These are phyloP conservation scores for Anadara kagoshimensis DNA, from an alignment of 1,140 invertebrate species.

Conservation along the genomic window DNA sequence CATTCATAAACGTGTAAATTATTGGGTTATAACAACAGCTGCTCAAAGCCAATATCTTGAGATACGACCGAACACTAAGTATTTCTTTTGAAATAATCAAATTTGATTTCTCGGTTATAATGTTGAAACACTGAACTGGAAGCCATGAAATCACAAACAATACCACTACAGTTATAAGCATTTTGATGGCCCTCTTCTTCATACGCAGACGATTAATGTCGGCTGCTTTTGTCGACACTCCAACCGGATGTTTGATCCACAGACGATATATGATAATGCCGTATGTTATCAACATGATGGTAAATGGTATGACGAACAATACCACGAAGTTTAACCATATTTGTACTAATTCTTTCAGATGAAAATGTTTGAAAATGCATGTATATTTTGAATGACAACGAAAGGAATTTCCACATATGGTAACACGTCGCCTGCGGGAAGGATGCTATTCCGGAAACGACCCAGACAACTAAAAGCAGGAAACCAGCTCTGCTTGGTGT, in stretches of 20 bases:
- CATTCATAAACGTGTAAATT: slow-evolving; percentile 90
- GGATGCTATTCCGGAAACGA: slow-evolving; percentile 83
- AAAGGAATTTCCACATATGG: slow-evolving; percentile 18
- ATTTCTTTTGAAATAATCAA: slow-evolving; percentile 28
- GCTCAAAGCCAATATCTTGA: slow-evolving; percentile 77
- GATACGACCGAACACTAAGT: slow-evolving; percentile 23
- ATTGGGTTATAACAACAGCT: slow-evolving; percentile 91
- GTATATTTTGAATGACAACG: slow-evolving; percentile 11
- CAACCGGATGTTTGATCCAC: slow-evolving; percentile 46
- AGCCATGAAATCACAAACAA: slow-evolving; percentile 60
- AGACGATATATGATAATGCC: slow-evolving; percentile 51
- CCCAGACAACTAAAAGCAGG: slow-evolving; percentile 91
- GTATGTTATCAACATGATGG: slow-evolving; percentile 51
- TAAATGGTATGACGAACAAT: slow-evolving; percentile 43
- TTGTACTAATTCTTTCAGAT: slow-evolving; percentile 35
- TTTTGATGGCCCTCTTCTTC: slow-evolving; percentile 61
- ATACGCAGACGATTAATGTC: slow-evolving; percentile 40
- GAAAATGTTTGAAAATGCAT: slow-evolving; percentile 31
- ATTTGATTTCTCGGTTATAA: slow-evolving; percentile 35
- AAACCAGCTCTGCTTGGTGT: slow-evolving; percentile 81
- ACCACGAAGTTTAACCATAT: slow-evolving; percentile 50
- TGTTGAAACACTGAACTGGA: slow-evolving; percentile 53
- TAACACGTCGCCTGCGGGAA: slow-evolving; percentile 51
- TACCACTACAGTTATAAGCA: slow-evolving; percentile 62
- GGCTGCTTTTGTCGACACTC: slow-evolving; percentile 21